Base-by-base conservation (phyloP, 2,113 vertebrate species). In the Strix aluco region DNA sequence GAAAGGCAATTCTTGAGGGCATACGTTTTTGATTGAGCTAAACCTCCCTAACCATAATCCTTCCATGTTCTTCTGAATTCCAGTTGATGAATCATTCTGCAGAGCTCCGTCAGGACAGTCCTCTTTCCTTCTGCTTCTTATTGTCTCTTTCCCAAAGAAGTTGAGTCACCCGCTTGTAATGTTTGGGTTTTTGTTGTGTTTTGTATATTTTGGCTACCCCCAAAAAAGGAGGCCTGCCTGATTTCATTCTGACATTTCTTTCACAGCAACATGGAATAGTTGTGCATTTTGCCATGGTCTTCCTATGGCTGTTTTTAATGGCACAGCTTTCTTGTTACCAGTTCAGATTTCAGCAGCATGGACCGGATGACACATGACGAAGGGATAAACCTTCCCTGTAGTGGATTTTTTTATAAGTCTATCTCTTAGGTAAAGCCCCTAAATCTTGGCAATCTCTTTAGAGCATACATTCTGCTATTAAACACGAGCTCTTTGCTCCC, bases 361-460 rank as follows among this genome's bases (percentile, higher is more conserved):
- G 30, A 65, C 77, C 38, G 51, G n/a, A 67, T 89, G 96, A 92
- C 89, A 92, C 54, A 82, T 70, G 84, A 93, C 90, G 90, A 95
- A 92, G 90, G 96, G 94, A 95, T 96, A 97, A 97, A 92, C 80
- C 87, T 95, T 97, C 81, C 93, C 73, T 87, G 73, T 96, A 97
- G 97, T 97, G 96, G 96, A 92, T 58, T 87, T 87, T 98, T 97
- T 97, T 96, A 92, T 97, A 98, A 97, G 94, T 88, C 96, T 97
- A 55, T 98, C 97, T 97, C 92, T 65, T 95, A 96, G 96, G 96
- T 97, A 98, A 97, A 97, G 91, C 84, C 74, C 67, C 81, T 97
- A 97, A 97, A 97, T 98, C 98, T 97, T 97, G 96, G 89, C 98
- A 96, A 81, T 93, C 86, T 97, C 93, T 94, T 94, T 88, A 55